Conservation (phyloP, 2,797 vertebrate genomes). For the Trematomus bernacchii region DNA sequence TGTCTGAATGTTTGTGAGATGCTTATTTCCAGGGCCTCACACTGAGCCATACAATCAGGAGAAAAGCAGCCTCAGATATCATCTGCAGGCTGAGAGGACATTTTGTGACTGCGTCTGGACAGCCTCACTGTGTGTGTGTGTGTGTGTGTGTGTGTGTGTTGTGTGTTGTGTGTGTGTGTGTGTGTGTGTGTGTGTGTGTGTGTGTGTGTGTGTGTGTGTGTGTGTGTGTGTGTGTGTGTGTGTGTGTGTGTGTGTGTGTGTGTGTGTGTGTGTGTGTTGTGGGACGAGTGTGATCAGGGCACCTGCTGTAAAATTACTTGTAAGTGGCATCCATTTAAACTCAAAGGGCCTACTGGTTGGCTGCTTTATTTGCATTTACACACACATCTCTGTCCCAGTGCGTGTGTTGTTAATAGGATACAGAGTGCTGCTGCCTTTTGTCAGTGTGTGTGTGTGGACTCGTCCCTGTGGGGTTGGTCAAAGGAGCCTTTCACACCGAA, state of each 20-base stretch:
- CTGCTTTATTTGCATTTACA: slow-evolving; percentile 66
- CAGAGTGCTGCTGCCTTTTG: slow-evolving; percentile 74
- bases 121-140: background rate
- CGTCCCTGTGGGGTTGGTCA: slow-evolving; percentile 76
- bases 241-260: slow-evolving; percentile 4
- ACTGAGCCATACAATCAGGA: slow-evolving; percentile 15
- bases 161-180: slow-evolving; percentile 4
- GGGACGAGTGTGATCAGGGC: slow-evolving; percentile 47
- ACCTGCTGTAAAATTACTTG: slow-evolving; percentile 74
- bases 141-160: slow-evolving; percentile 4
- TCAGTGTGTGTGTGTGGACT: slow-evolving; percentile 69
- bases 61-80: slow-evolving; percentile 47
- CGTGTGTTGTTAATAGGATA: slow-evolving; percentile 70
- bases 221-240: slow-evolving; percentile 5
- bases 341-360: slow-evolving; percentile 61
- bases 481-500: slow-evolving; percentile 80
- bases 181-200: slow-evolving; percentile 4
- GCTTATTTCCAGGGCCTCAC: slow-evolving; percentile 26
- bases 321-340: slow-evolving; percentile 70
- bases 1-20: slow-evolving; percentile 19
- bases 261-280: slow-evolving; percentile 1
- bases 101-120: slow-evolving; percentile 71
- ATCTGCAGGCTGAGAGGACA: slow-evolving; percentile 72
- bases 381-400: slow-evolving; percentile 27
- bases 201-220: slow-evolving; percentile 2